These are phyloP conservation scores for Drosophila falleni DNA, from an alignment of 2,888 invertebrate species.

Conservation along the genomic window DNA sequence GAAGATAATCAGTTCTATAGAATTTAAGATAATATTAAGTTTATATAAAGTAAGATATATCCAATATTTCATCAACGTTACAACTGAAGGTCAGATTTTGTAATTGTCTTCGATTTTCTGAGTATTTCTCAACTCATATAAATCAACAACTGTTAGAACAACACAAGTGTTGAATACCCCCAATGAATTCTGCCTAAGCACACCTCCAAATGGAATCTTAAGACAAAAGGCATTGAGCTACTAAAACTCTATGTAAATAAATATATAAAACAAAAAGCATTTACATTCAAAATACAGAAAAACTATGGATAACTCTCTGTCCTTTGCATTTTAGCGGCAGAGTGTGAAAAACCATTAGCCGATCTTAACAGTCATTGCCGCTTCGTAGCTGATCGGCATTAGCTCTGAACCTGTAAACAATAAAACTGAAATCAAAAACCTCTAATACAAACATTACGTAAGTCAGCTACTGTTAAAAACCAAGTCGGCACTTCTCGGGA, in stretches of 20 bases:
- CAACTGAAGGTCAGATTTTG: neutral
- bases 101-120: neutral
- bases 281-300: constrained; percentile 57
- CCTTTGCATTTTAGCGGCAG: constrained; percentile 71
- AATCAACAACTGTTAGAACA: constrained; percentile 25
- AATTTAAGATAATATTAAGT: no score
- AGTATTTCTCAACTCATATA: constrained; percentile 35
- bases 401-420: constrained; percentile 17
- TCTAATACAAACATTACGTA: constrained; percentile 72
- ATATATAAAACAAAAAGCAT: constrained; percentile 37
- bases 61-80: neutral
- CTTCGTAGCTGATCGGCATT: constrained; percentile 4
- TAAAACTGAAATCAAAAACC: constrained; percentile 65
- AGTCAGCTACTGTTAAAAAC: constrained; percentile 66
- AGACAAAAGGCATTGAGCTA: constrained; percentile 45
- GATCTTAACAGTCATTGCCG: constrained; percentile 38
- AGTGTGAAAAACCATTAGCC: constrained; percentile 75
- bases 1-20: neutral
- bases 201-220: constrained; percentile 41
- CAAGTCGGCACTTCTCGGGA: constrained; percentile 54
- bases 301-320: constrained; percentile 14
- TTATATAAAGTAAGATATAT: neutral
- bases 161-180: constrained; percentile 24
- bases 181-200: constrained; percentile 53
- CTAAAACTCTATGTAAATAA: constrained; percentile 48